Conservation (phyloP, 2,888 invertebrate species). For the Diloba caeruleocephala region DNA sequence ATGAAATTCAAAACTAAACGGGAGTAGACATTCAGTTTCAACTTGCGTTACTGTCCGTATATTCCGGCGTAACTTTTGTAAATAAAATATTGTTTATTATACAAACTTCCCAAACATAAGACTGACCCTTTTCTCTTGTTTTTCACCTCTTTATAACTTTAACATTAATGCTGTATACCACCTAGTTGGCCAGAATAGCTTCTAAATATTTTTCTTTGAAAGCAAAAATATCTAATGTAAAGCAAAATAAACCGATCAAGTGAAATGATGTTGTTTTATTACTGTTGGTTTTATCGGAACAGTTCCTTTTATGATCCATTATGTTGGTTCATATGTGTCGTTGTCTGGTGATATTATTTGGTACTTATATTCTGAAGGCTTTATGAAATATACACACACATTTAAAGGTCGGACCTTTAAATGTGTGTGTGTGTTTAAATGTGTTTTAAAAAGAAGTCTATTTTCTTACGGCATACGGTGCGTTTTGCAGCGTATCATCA, state of each 20-base stretch:
- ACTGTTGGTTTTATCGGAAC: constrained; percentile 49
- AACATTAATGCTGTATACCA: constrained; percentile 76
- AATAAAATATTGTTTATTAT: constrained; percentile 83
- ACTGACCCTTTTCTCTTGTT: constrained; percentile 89
- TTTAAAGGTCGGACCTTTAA: no score
- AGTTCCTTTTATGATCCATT: constrained; percentile 52
- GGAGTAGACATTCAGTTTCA: constrained; percentile 23
- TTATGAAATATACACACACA: no score
- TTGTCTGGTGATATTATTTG: constrained; percentile 45
- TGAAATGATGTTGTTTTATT: constrained; percentile 62
- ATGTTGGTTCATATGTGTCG: constrained; percentile 45
- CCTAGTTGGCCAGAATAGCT: constrained; percentile 81
- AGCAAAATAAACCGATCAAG: constrained; percentile 82
- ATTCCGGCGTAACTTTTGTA: constrained; percentile 78
- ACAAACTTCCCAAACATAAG: constrained; percentile 89
- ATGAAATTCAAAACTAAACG: constrained; percentile 23
- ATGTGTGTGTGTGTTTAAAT: no score
- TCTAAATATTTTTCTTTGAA: constrained; percentile 79
- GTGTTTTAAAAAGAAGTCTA: no score
- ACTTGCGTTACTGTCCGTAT: constrained; percentile 46
- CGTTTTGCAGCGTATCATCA: no score
- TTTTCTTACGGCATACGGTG: no score
- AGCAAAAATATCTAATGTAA: constrained; percentile 81
- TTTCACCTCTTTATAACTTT: constrained; percentile 82
- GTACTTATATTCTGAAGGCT: constrained; percentile 36